Conservation (phyloP, 2,797 vertebrate genomes). For the Hipposideros larvatus region DNA sequence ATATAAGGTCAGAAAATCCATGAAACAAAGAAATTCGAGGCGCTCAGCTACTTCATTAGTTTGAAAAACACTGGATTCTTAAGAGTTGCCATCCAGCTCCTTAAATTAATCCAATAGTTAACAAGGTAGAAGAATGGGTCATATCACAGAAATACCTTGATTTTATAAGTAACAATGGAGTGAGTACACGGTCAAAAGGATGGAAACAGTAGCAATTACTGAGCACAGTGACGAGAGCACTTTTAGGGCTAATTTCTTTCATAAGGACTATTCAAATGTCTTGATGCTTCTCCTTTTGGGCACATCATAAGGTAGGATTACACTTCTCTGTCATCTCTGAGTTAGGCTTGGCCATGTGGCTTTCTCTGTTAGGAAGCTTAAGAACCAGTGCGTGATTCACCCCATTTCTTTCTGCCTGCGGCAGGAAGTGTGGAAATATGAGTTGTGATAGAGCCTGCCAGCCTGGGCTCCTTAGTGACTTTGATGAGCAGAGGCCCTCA, state of each 20-base stretch:
- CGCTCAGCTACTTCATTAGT: neutral
- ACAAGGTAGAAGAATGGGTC: neutral
- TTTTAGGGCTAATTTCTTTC: neutral
- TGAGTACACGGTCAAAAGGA: neutral
- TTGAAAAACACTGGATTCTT: neutral
- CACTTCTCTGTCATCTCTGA: neutral
- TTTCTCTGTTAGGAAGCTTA: neutral
- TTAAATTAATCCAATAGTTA: conserved; percentile 25
- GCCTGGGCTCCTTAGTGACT: neutral
- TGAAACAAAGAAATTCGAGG: conserved; percentile 46
- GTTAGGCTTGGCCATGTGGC: neutral
- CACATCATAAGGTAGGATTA: neutral
- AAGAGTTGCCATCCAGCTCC: neutral
- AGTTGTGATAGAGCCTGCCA: neutral
- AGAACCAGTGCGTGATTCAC: neutral
- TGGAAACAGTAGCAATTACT: neutral
- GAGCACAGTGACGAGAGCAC: neutral
- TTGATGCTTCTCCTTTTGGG: neutral
- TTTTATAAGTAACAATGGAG: neutral
- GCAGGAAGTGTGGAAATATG: neutral
- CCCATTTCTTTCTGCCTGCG: neutral
- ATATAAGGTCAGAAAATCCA: conserved; percentile 53
- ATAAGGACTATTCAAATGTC: neutral
- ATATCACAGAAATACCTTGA: neutral
- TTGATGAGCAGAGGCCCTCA: neutral